Percentiles rank a stretch among this genome's conserved stretches.
Conservation (phyloP, 2,113 vertebrate species). For the Scolopax mira region DNA sequence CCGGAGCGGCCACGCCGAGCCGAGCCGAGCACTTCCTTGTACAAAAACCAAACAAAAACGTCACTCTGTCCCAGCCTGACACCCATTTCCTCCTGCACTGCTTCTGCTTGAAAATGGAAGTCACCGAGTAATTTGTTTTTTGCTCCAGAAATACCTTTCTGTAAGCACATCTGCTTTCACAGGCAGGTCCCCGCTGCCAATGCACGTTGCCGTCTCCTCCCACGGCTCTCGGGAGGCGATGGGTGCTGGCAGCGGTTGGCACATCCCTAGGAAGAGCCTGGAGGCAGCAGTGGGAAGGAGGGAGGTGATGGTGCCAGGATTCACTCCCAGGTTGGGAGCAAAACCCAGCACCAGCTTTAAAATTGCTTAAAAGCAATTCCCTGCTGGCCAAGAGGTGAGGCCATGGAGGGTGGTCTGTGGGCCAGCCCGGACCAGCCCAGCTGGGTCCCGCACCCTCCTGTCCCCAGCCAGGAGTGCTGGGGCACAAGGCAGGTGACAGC, state of each 20-base stretch:
- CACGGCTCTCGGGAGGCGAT: fast-evolving
- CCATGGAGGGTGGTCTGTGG: not conserved
- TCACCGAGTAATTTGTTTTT: not conserved
- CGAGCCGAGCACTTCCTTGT: not conserved
- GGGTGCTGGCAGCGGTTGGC: not conserved
- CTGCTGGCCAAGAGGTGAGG: fast-evolving
- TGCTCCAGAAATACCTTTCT: not conserved
- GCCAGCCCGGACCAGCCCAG: not conserved
- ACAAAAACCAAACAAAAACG: fast-evolving
- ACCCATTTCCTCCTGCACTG: fast-evolving
- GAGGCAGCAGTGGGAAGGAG: not conserved
- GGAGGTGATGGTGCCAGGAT: fast-evolving
- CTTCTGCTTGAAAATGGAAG: not conserved
- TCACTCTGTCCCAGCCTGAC: not conserved
- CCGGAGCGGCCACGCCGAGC: fast-evolving
- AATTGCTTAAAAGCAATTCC: not conserved
- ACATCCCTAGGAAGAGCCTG: fast-evolving
- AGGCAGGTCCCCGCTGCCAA: not conserved
- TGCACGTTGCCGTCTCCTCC: fast-evolving
- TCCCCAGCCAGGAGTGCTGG: not conserved
- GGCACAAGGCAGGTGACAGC: fast-evolving
- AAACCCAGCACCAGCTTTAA: not conserved
- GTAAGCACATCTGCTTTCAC: fast-evolving
- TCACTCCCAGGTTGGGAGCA: not conserved
- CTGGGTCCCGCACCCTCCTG: fast-evolving